Evolutionary conservation across 2,113 vertebrate genomes (phyloP).

Genomic region (Myiozetetes cayanensis): DNA sequence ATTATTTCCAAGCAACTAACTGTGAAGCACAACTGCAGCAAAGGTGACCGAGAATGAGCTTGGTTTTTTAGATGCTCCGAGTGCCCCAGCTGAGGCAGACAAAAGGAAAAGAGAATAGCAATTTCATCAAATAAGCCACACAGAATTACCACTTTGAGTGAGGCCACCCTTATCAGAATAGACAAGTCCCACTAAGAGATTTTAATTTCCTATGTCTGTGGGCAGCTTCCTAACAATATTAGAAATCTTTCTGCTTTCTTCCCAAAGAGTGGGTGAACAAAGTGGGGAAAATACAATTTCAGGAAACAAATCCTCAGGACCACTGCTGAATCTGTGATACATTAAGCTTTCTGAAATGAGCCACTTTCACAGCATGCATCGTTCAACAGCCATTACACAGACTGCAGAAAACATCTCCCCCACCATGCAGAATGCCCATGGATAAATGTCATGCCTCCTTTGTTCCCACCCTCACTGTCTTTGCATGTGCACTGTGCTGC

Average conservation of each 20-base stretch:
- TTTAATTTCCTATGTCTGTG: not conserved
- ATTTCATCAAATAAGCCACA: not conserved
- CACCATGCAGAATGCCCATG: not conserved
- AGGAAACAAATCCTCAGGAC: not conserved
- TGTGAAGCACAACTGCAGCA: not conserved
- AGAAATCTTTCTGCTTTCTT: not conserved
- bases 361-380: not conserved
- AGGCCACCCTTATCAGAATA: not conserved
- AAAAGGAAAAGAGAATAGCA: not conserved
- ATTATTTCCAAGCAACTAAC: not conserved
- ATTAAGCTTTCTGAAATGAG: not conserved
- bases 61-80: not conserved
- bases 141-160: rapidly evolving
- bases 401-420: not conserved
- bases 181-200: not conserved
- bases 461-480: not conserved
- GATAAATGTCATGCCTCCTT: not conserved
- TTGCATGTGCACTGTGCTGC: not conserved
- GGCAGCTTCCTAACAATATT: not conserved
- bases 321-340: not conserved
- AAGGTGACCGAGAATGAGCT: not conserved
- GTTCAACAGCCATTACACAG: not conserved
- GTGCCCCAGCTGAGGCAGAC: not conserved
- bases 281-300: not conserved
- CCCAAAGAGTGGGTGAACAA: not conserved